Evolutionary conservation across 92 coral and sea anemone genomes (phyloP).

Genomic region (Epizoanthus scotinus): DNA sequence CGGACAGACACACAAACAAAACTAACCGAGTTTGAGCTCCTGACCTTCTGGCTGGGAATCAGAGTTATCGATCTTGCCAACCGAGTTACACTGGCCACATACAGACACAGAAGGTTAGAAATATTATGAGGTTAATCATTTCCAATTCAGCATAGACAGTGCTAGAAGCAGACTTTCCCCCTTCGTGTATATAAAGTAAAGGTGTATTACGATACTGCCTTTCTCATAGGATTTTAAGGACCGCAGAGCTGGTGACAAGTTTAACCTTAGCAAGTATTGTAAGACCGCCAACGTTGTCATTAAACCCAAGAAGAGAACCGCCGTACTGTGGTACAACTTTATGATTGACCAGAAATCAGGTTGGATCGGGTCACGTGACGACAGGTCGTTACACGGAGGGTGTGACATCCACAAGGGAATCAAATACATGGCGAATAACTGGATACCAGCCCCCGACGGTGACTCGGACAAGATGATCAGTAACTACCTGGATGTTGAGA

Average conservation of each 20-base stretch:
- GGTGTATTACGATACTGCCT: neutral
- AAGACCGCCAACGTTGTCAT: slow-evolving; percentile 54
- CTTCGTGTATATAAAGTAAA: no score
- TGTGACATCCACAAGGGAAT: slow-evolving; percentile 49
- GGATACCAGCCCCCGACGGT: slow-evolving; percentile 52
- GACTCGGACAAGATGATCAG: slow-evolving; percentile 7
- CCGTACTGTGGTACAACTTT: slow-evolving; percentile 60
- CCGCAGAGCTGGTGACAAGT: slow-evolving; percentile 47
- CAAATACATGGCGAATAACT: slow-evolving; percentile 60
- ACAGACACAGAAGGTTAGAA: no score
- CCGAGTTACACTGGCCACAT: no score
- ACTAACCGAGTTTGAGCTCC: no score
- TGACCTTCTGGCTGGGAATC: no score
- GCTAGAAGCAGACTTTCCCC: no score
- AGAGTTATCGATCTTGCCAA: no score
- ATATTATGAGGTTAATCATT: no score
- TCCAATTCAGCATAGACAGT: no score
- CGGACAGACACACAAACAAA: no score
- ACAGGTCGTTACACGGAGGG: slow-evolving; percentile 57
- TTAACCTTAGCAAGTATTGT: slow-evolving; percentile 56
- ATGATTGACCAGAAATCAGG: slow-evolving; percentile 48
- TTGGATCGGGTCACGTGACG: slow-evolving; percentile 56
- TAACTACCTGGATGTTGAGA: neutral
- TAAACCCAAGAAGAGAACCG: slow-evolving; percentile 54
- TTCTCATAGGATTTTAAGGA: slow-evolving; percentile 44